phyloP scores from a whole-genome alignment of 2,888 invertebrate species.

The Acronicta aceris region DNA sequence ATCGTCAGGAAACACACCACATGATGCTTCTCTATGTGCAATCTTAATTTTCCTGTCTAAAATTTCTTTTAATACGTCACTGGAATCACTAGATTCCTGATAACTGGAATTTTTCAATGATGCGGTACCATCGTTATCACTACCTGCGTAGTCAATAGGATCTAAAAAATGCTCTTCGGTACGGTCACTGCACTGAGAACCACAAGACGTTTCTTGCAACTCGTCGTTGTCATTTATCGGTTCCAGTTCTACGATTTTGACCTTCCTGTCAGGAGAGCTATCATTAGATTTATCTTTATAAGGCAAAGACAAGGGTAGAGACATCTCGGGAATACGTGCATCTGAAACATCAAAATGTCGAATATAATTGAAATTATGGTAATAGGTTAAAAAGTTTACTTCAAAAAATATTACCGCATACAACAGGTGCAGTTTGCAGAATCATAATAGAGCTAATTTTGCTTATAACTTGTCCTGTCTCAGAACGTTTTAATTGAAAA shows the following conservation, averaged over 20 bases:
- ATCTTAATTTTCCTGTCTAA: slow-evolving; percentile 30
- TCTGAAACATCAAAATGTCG: slow-evolving; percentile 45
- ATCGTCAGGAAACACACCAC: slow-evolving; percentile 64
- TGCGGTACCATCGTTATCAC: slow-evolving; percentile 18
- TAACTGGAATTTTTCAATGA: slow-evolving; percentile 34
- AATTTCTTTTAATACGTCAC: slow-evolving; percentile 45
- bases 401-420: slow-evolving; percentile 36
- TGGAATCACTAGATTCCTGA: slow-evolving; percentile 52
- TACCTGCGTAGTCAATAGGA: slow-evolving; percentile 13
- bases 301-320: slow-evolving; percentile 49
- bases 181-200: slow-evolving; percentile 11
- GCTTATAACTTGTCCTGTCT: slow-evolving; percentile 71
- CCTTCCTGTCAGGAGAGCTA: slow-evolving; percentile 4
- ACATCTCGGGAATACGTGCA: slow-evolving; percentile 20
- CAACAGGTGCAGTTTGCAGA: slow-evolving; percentile 62
- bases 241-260: slow-evolving; percentile 47
- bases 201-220: slow-evolving; percentile 1
- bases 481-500: slow-evolving; percentile 71
- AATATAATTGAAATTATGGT: not conserved
- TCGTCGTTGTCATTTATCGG: slow-evolving; percentile 1
- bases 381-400: not conserved
- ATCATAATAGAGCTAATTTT: slow-evolving; percentile 78
- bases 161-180: slow-evolving; percentile 12
- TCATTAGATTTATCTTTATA: slow-evolving; percentile 34
- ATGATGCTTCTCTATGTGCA: slow-evolving; percentile 55